Base-by-base conservation (phyloP, 2,888 invertebrate genomes). In the Xylota sylvarum region DNA sequence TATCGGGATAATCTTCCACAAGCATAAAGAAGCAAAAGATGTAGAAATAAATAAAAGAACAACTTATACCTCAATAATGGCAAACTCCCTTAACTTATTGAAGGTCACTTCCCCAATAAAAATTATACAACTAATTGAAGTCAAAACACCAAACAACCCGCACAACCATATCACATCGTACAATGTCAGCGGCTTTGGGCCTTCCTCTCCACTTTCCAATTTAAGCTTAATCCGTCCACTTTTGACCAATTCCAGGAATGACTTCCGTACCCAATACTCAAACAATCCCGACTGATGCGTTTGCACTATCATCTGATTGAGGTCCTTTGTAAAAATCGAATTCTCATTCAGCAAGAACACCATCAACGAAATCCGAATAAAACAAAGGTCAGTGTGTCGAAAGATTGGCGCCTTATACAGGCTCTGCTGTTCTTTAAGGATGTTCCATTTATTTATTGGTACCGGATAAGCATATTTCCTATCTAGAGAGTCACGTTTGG, bases 371-470 rank as follows among this genome's bases (percentile, higher is more conserved):
- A 23, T 30, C 30, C 19, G 27, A 7, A 64, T 2, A 23, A 64
- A 5, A n/a, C 74, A 74, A 5, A 74, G 30, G 7, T 74, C 30
- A 1, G 64, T 30, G 9, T 17, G 3, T 19, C 74, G 62, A 12
- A 64, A 74, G 4, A 64, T 27, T 1, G 52, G 52, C 14, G 9
- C 9, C 14, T 60, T 52, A n/a, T 48, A 74, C 0, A 62, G 35
- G 9, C 43, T 64, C 43, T 74, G 74, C 10, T 74, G 74, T 23
- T 74, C 52, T 5, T 64, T 4, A 5, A 74, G 32, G 5, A n/a
- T 74, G n/a, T 9, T 52, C 74, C 74, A 74, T 30, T 64, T 62
- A n/a, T 74, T 64, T 9, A n/a, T 12, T 3, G 74, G 74, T 10
- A 64, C 62, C 1, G 64, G 62, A 14, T 43, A 74, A 6, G 64